Evolutionary conservation across 2,888 invertebrate species (phyloP).

Genomic region (Macrosiphum euphorbiae): DNA sequence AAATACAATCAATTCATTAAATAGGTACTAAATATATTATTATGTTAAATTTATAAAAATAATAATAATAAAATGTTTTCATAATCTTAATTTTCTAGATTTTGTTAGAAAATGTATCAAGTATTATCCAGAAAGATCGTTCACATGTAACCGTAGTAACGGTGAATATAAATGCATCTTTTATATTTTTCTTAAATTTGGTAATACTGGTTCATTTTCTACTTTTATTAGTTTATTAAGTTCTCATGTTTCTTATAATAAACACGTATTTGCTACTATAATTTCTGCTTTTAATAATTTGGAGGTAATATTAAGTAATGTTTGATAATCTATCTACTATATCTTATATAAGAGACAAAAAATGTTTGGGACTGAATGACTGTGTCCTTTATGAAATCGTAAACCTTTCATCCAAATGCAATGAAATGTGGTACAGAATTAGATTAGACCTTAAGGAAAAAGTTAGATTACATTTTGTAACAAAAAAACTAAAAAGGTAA

Average conservation of each 20-base stretch:
- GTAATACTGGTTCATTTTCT: background rate
- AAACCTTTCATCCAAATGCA: no score
- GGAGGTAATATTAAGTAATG: background rate
- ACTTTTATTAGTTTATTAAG: background rate
- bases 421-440: background rate
- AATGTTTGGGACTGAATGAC: no score
- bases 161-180: background rate
- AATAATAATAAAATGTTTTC: background rate
- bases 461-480: no score
- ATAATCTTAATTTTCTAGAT: background rate
- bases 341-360: no score
- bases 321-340: background rate
- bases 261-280: background rate
- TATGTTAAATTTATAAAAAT: background rate
- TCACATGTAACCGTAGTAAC: background rate
- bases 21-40: no score
- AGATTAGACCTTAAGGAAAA: no score
- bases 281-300: background rate
- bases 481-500: no score
- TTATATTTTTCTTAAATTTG: background rate
- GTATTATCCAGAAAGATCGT: background rate
- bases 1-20: no score
- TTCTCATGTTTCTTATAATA: background rate
- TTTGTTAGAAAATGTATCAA: background rate
- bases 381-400: no score